Evolutionary conservation across 2,113 vertebrate species (phyloP).

Genomic region (Ptilorrhoa leucosticta): DNA sequence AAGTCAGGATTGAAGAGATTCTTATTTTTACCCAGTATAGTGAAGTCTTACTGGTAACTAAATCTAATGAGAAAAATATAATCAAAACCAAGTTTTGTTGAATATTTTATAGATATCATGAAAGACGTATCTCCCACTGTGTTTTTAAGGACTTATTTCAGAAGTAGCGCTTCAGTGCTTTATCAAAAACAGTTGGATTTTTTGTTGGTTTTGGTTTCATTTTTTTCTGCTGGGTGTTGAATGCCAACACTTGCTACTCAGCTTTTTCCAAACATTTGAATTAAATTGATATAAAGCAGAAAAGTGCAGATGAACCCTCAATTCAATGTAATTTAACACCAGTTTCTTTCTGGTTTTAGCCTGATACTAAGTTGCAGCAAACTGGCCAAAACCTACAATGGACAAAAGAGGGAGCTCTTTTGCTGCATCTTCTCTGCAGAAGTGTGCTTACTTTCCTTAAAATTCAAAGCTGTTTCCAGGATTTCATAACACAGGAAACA

Average conservation of each 20-base stretch:
- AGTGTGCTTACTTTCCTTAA: background rate
- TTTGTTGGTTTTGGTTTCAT: background rate
- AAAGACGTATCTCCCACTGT: background rate
- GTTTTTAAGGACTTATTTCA: constrained; percentile 8
- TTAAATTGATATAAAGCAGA: constrained; percentile 9
- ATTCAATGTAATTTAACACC: background rate
- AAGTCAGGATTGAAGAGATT: background rate
- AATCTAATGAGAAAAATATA: constrained; percentile 8
- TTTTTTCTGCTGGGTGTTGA: background rate
- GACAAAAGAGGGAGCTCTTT: constrained; percentile 76
- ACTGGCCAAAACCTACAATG: background rate
- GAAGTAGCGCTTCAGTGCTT: background rate
- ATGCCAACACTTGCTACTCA: background rate
- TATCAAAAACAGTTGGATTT: background rate
- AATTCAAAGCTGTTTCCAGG: constrained; percentile 55
- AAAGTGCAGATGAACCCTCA: background rate
- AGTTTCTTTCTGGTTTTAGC: background rate
- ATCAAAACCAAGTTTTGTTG: background rate
- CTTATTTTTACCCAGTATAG: background rate
- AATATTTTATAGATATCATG: background rate
- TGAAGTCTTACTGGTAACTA: background rate
- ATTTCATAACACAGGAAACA: constrained; percentile 79
- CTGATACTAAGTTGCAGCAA: accelerated
- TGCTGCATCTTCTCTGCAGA: constrained; percentile 23
- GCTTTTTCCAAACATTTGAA: background rate